These are phyloP conservation scores for Ceyx melanurus DNA, from an alignment of 2,113 vertebrate species.

Conservation along the genomic window DNA sequence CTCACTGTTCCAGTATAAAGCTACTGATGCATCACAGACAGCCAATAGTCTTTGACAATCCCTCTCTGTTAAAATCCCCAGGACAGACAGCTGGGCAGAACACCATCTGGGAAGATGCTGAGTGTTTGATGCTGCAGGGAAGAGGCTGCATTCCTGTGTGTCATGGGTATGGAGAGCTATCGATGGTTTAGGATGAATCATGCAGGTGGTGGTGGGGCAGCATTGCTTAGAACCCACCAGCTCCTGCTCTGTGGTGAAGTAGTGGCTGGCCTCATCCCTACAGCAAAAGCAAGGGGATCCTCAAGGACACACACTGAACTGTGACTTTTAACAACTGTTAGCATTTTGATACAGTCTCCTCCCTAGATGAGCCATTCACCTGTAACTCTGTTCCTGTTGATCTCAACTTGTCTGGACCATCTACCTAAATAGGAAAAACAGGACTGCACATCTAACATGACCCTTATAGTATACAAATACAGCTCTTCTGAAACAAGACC, in stretches of 20 bases:
- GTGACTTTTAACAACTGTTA: not conserved
- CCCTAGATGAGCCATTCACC: not conserved
- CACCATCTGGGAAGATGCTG: not conserved
- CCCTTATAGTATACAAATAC: not conserved
- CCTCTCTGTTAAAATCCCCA: not conserved
- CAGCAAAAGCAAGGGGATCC: not conserved
- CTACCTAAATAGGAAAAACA: not conserved
- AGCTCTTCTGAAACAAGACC: not conserved
- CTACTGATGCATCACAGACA: not conserved
- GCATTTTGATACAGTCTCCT: not conserved
- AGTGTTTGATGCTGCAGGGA: not conserved
- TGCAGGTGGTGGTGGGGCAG: not conserved
- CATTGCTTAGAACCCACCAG: not conserved
- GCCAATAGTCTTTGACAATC: not conserved
- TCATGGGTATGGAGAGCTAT: fast-evolving
- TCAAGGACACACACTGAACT: not conserved
- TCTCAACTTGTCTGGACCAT: not conserved
- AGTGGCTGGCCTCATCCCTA: not conserved
- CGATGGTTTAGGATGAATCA: too few relatives aligned
- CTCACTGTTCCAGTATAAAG: not conserved
- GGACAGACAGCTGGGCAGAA: not conserved
- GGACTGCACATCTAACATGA: not conserved
- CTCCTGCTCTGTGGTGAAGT: not conserved
- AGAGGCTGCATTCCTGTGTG: not conserved
- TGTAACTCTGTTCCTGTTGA: not conserved